These are phyloP conservation scores for Sebastes iracundus DNA, from an alignment of 2,797 vertebrate genomes.

Conservation along the genomic window DNA sequence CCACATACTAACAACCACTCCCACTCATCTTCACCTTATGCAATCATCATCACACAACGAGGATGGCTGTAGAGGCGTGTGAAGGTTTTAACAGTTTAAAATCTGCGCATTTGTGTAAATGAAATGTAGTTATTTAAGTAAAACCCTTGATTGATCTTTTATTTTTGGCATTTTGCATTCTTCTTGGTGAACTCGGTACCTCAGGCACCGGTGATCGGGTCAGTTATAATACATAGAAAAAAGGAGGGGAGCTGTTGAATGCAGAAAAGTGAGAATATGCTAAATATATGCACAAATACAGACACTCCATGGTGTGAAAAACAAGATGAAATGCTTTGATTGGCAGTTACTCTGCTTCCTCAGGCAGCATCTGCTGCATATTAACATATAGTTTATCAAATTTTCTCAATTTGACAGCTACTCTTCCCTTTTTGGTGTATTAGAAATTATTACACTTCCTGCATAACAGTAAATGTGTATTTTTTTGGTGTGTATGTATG, in stretches of 20 bases:
- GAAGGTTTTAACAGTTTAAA: background rate
- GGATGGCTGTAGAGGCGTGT: rapidly evolving
- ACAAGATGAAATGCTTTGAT: background rate
- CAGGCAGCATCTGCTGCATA: background rate
- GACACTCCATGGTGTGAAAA: background rate
- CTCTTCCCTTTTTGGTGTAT: background rate
- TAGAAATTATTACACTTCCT: background rate
- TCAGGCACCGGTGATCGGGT: background rate
- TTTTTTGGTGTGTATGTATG: background rate
- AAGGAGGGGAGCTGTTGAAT: background rate
- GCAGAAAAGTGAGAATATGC: background rate
- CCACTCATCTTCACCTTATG: background rate
- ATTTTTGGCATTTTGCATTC: background rate
- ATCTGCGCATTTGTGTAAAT: background rate
- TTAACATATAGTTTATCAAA: background rate
- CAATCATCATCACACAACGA: background rate
- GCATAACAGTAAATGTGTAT: background rate
- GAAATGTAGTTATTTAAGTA: background rate
- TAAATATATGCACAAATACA: background rate
- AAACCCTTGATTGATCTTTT: background rate
- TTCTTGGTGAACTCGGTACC: background rate
- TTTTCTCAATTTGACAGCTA: background rate
- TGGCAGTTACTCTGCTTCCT: background rate
- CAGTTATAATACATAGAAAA: background rate
- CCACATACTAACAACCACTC: background rate